Evolutionary conservation across 2,888 invertebrate species (phyloP), one percentile per base, ranked within the genome.

Genomic region (Xylota sylvarum): DNA sequence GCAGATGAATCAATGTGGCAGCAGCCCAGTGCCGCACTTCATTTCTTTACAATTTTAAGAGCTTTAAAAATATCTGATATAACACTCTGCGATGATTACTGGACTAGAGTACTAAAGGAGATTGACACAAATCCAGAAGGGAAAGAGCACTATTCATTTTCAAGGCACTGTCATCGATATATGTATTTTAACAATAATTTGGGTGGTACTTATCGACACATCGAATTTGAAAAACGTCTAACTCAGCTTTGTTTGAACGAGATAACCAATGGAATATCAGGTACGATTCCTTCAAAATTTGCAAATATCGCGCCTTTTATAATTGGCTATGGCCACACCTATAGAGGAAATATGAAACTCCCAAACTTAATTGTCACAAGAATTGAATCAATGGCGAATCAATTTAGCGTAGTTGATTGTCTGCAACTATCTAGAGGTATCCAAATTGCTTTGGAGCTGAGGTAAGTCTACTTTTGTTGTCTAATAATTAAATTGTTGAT

Each of bases 151-250:
- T 88, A 90, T 48, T 90, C 90, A 58, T 88, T 94, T 48, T 79
- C 93, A 7, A 91, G 90, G 35, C 90, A 94, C 43, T 93, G 93
- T 81, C 92, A 93, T 73, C 93, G 93, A 76, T 94, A 94, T 88
- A 93, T 94, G 92, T 92, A 93, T 89, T 94, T 94, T 88, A 93
- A 93, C 86, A 93, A 93, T 70, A 93, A 94, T 89, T 89, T 94
- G 2, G 93, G 93, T 5, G 93, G 93, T 9, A 93, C 93, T 7
- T 94, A 93, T 89, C 91, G 94, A 0, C 92, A 94, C 88, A 88
- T 89, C n/a, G 89, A 90, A 6, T 91, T 94, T 80, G 94, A 94
- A 88, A 92, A 91, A 12, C 88, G 89, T 46, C 87, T 94, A n/a
- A 90, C 92, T 19, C 89, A 91, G 35, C 88, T 92, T 85, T 90